These are phyloP conservation scores for Ditylenchus weischeri DNA, from an alignment of 2,888 invertebrate genomes.

Conservation along the genomic window DNA sequence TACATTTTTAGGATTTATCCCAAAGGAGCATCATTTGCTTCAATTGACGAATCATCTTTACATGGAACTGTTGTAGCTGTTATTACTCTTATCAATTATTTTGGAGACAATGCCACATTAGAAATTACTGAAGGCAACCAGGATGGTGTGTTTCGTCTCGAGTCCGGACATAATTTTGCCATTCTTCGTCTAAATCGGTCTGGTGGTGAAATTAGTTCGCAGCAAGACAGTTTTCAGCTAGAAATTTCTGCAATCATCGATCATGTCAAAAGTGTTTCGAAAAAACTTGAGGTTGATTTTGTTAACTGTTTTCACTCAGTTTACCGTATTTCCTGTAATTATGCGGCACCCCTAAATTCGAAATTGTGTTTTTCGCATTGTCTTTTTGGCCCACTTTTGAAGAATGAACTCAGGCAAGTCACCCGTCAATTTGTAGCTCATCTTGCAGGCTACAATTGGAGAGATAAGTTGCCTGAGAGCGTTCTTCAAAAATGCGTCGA, in stretches of 20 bases:
- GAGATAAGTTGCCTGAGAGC: too few species aligned
- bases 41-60: neutral
- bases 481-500: too few species aligned
- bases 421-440: too few species aligned
- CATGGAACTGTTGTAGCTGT: neutral
- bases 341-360: too few species aligned
- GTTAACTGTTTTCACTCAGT: neutral
- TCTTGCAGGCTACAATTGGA: too few species aligned
- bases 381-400: neutral
- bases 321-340: neutral
- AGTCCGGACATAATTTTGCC: slow-evolving; percentile 4
- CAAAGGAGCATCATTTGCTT: neutral
- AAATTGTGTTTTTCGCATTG: too few species aligned
- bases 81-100: neutral
- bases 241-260: neutral
- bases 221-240: neutral
- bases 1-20: neutral
- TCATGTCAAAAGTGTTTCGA: neutral
- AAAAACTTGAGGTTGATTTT: neutral
- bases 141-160: neutral
- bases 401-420: too few species aligned
- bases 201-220: neutral
- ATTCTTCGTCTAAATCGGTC: neutral
- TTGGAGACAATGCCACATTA: neutral
- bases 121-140: neutral